phyloP scores from a whole-genome alignment of 1,140 invertebrate genomes.

The Drusus annulatus region DNA sequence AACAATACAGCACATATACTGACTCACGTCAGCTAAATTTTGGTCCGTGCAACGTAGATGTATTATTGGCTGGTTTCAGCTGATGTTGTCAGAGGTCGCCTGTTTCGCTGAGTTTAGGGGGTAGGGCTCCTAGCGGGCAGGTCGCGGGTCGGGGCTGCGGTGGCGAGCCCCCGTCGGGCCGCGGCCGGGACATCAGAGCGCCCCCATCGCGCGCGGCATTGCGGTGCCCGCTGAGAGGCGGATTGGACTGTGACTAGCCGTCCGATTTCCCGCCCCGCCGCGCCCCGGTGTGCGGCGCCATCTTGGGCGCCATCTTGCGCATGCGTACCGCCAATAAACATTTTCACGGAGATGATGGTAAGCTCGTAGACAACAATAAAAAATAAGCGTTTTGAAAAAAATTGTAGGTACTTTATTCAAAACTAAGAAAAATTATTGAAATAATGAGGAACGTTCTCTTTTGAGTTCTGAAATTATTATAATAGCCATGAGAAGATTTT shows the following conservation, averaged over 20 bases:
- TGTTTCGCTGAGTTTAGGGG: slow-evolving; percentile 67
- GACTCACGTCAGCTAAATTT: neutral
- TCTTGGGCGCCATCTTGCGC: slow-evolving; percentile 47
- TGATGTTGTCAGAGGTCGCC: slow-evolving; percentile 65
- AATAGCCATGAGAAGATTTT: too few species aligned
- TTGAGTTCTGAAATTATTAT: too few species aligned
- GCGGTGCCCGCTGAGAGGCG: slow-evolving; percentile 61
- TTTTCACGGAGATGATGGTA: neutral
- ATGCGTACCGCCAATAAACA: neutral
- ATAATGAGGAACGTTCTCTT: too few species aligned
- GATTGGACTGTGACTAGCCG: slow-evolving; percentile 57
- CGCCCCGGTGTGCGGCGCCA: slow-evolving; percentile 68
- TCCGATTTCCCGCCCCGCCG: slow-evolving; percentile 62
- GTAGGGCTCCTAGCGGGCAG: slow-evolving; percentile 67
- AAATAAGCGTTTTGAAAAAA: too few species aligned
- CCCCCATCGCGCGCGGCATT: slow-evolving; percentile 66
- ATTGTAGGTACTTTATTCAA: too few species aligned
- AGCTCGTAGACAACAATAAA: neutral
- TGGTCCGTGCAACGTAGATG: neutral
- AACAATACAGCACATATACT: too few species aligned
- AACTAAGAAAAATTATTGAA: too few species aligned
- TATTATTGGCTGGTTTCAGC: slow-evolving; percentile 39
- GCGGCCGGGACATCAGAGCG: slow-evolving; percentile 65
- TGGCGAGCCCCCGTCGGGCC: slow-evolving; percentile 66
- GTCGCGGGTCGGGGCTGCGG: slow-evolving; percentile 64